phyloP scores from a whole-genome alignment of 92 coral and sea anemone species.

The Micromussa lordhowensis region DNA sequence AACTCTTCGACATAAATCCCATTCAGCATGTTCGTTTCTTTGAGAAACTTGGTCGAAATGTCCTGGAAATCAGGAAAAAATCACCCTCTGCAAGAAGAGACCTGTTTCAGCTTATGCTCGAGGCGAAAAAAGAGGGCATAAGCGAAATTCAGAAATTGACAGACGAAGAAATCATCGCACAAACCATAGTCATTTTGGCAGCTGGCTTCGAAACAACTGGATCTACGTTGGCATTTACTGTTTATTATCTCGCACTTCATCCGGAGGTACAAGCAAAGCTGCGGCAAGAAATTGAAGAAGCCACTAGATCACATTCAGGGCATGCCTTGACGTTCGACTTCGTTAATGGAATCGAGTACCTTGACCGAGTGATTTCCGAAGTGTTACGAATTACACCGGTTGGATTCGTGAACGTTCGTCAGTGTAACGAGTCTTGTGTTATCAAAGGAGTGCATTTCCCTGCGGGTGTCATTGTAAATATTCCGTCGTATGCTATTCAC shows the following conservation, averaged over 20 bases:
- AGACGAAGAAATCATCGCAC: constrained; percentile 73
- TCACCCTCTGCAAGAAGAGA: constrained; percentile 52
- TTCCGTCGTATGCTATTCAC: constrained; percentile 70
- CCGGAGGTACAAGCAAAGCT: constrained; percentile 72
- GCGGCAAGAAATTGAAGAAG: constrained; percentile 55
- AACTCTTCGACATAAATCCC: constrained; percentile 8
- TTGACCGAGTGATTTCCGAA: constrained; percentile 73
- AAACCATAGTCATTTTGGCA: constrained; percentile 55
- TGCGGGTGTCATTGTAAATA: constrained; percentile 59
- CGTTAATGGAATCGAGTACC: constrained; percentile 63
- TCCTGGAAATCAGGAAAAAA: constrained; percentile 50
- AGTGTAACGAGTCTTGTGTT: constrained; percentile 68
- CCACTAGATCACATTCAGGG: constrained; percentile 24
- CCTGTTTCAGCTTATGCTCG: constrained; percentile 72
- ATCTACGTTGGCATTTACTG: constrained; percentile 53
- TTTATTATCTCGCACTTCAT: constrained; percentile 55
- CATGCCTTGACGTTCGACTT: constrained; percentile 48
- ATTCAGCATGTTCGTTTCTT: constrained; percentile 40
- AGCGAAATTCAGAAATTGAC: constrained; percentile 33
- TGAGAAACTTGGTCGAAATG: constrained; percentile 43
- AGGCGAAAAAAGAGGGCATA: constrained; percentile 40
- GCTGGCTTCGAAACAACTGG: constrained; percentile 79
- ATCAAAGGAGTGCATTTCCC: constrained; percentile 77
- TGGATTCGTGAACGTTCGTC: constrained; percentile 59
- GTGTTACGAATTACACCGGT: constrained; percentile 68